These are phyloP conservation scores for Pseudomyrmex dendroicus DNA, from an alignment of 1,140 invertebrate genomes.

Conservation along the genomic window DNA sequence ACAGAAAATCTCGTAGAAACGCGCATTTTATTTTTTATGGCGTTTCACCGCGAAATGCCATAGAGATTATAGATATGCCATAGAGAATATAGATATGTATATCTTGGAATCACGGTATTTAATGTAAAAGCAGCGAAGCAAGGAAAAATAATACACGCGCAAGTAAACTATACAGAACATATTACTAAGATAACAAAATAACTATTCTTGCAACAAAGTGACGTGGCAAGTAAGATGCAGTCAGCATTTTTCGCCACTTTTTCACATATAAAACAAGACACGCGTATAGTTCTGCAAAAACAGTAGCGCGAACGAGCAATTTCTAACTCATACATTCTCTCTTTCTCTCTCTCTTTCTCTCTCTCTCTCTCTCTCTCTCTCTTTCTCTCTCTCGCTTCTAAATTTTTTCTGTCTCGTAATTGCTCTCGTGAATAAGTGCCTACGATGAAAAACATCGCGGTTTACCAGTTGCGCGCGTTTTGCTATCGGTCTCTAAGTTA, in stretches of 20 bases:
- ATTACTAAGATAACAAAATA: neutral
- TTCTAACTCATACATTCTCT: slow-evolving; percentile 19
- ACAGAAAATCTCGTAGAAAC: neutral
- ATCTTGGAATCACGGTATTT: neutral
- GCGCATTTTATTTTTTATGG: neutral
- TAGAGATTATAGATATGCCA: neutral
- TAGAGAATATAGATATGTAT: neutral
- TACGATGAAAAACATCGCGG: slow-evolving; percentile 19
- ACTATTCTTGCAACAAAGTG: neutral
- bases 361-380: slow-evolving; percentile 16
- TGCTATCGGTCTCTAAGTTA: slow-evolving; percentile 71
- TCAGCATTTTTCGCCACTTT: neutral
- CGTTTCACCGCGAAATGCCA: neutral
- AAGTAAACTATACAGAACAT: neutral
- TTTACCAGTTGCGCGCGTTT: slow-evolving; percentile 62
- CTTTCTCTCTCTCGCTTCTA: neutral
- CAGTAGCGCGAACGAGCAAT: neutral
- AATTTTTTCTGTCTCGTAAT: slow-evolving; percentile 38
- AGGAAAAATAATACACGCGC: slow-evolving; percentile 6
- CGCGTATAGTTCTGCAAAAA: neutral
- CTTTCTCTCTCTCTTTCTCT: neutral
- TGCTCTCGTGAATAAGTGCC: neutral
- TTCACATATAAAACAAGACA: too few species aligned
- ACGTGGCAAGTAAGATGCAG: neutral
- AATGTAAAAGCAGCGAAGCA: neutral